These are phyloP conservation scores for Crotalus viridis DNA, from an alignment of 2,113 vertebrate species.

Conservation along the genomic window DNA sequence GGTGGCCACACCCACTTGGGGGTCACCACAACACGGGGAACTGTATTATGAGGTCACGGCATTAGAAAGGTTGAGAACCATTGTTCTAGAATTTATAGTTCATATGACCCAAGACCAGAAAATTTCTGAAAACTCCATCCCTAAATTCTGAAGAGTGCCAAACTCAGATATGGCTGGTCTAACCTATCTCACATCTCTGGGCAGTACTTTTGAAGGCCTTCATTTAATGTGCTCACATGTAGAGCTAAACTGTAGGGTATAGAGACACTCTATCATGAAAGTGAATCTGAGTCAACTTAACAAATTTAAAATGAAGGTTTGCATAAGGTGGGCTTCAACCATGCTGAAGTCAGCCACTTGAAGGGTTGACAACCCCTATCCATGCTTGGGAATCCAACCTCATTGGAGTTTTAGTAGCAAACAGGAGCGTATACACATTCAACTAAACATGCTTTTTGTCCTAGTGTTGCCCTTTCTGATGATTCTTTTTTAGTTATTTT, in stretches of 20 bases:
- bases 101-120: not conserved
- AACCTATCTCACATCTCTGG: not conserved
- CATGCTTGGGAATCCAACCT: not conserved
- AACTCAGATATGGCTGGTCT: not conserved
- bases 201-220: not conserved
- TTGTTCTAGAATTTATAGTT: not conserved
- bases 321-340: not conserved
- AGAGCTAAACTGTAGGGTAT: not conserved
- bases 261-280: not conserved
- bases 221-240: not conserved
- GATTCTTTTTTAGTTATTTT: not conserved
- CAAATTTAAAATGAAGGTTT: not conserved
- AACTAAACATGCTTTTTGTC: not conserved
- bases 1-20: no score
- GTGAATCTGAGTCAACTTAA: not conserved
- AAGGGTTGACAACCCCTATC: not conserved
- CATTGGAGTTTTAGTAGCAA: not conserved
- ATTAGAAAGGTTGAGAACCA: no score
- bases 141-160: not conserved
- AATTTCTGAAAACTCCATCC: not conserved
- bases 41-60: no score
- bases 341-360: not conserved
- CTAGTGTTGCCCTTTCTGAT: not conserved
- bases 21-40: no score
- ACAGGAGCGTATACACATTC: not conserved